These are phyloP conservation scores for Zenarchopterus dispar DNA, from an alignment of 2,797 vertebrate genomes.

Conservation along the genomic window DNA sequence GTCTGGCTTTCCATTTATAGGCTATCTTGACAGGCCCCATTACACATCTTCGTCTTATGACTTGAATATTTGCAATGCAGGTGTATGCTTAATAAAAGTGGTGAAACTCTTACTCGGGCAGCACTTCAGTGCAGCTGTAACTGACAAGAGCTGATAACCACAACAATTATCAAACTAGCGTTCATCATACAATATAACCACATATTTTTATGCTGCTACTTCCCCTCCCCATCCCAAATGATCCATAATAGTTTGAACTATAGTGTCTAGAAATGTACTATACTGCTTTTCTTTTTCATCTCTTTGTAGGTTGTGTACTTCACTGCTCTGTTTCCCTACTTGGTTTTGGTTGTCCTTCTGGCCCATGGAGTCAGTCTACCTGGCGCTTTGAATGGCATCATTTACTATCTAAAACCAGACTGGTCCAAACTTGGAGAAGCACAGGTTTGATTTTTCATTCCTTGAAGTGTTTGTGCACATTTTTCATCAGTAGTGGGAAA, in stretches of 20 bases:
- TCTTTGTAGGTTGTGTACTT: conserved; percentile 86
- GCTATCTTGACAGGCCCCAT: conserved; percentile 71
- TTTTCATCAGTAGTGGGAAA: neutral
- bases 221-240: conserved; percentile 25
- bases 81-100: conserved; percentile 71
- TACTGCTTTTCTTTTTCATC: conserved; percentile 22
- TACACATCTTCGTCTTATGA: conserved; percentile 70
- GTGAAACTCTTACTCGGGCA: conserved; percentile 38
- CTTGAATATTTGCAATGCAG: conserved; percentile 74
- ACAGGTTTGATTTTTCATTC: conserved; percentile 72
- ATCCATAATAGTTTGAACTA: conserved; percentile 10
- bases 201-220: conserved; percentile 29
- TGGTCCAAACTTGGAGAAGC: conserved; percentile 88
- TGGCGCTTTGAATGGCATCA: conserved; percentile 84
- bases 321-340: conserved; percentile 87
- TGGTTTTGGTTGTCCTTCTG: conserved; percentile 86
- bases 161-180: conserved; percentile 40
- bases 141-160: conserved; percentile 54
- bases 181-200: conserved; percentile 32
- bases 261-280: conserved; percentile 26
- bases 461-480: neutral
- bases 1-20: conserved; percentile 76
- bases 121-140: conserved; percentile 45
- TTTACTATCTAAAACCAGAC: conserved; percentile 88
- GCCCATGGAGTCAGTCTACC: conserved; percentile 85